A percentile compares a stretch with the other conserved stretches of the same genome.
These are phyloP conservation scores for Diabrotica virgifera DNA, from an alignment of 1,140 invertebrate genomes.

Conservation along the genomic window DNA sequence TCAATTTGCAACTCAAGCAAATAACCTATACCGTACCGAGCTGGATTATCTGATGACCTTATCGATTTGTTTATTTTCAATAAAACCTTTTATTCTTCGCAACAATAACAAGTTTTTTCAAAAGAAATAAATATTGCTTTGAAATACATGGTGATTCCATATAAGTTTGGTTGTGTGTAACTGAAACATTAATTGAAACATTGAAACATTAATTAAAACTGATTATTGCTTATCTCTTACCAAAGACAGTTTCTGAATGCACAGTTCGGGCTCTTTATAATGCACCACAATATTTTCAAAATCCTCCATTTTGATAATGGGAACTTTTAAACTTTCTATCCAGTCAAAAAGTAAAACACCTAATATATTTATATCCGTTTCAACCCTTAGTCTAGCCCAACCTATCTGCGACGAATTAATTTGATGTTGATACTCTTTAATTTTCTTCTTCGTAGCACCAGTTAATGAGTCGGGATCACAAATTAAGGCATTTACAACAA, in stretches of 20 bases:
- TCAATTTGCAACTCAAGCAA: too few relatives aligned
- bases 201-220: too few relatives aligned
- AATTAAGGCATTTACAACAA: constrained; percentile 47
- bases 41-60: too few relatives aligned
- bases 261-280: constrained; percentile 57
- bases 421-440: constrained; percentile 58
- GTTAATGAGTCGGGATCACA: constrained; percentile 55
- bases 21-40: too few relatives aligned
- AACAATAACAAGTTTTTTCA: too few relatives aligned
- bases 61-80: too few relatives aligned
- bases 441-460: constrained; percentile 51
- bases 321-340: constrained; percentile 66
- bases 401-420: constrained; percentile 65
- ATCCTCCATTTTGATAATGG: constrained; percentile 64
- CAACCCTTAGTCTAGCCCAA: constrained; percentile 63
- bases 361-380: constrained; percentile 62
- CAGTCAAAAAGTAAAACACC: constrained; percentile 65
- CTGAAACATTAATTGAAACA: too few relatives aligned
- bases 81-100: too few relatives aligned
- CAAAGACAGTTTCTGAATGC: constrained; percentile 61
- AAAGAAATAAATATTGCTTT: too few relatives aligned
- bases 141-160: too few relatives aligned
- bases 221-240: constrained; percentile 47
- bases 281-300: constrained; percentile 65
- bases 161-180: too few relatives aligned